Conservation (phyloP, 1,140 invertebrate species). For the Rhagoletis pomonella region DNA sequence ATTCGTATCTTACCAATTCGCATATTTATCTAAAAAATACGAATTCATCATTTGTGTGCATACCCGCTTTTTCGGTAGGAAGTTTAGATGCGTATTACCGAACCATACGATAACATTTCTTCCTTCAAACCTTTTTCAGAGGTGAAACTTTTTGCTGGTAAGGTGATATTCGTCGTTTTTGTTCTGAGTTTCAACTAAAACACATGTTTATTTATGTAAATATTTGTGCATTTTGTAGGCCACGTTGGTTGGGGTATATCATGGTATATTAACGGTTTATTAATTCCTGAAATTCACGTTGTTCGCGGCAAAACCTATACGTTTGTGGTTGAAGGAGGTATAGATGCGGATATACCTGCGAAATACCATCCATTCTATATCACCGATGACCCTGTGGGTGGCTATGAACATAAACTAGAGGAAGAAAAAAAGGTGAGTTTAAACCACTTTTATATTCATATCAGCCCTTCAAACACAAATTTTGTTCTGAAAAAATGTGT, state of each 20-base stretch:
- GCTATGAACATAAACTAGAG: slow-evolving; percentile 88
- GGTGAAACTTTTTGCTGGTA: too few species aligned
- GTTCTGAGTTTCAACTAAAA: too few species aligned
- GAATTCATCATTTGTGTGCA: too few species aligned
- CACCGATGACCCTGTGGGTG: slow-evolving; percentile 93
- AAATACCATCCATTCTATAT: slow-evolving; percentile 97
- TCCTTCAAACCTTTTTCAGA: too few species aligned
- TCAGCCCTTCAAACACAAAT: too few species aligned
- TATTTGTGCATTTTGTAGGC: slow-evolving; percentile 75
- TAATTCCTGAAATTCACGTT: slow-evolving; percentile 94
- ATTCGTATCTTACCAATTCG: too few species aligned
- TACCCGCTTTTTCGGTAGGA: too few species aligned
- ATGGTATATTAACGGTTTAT: slow-evolving; percentile 93
- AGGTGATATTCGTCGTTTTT: too few species aligned
- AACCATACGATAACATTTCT: too few species aligned
- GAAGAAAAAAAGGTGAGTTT: slow-evolving; percentile 85
- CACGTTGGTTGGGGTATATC: slow-evolving; percentile 95
- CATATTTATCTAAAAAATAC: too few species aligned
- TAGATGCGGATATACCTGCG: slow-evolving; percentile 84
- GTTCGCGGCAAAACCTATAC: slow-evolving; percentile 92
- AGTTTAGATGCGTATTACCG: too few species aligned
- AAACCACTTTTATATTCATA: background rate
- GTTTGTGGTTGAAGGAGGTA: slow-evolving; percentile 92
- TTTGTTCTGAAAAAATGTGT: too few species aligned
- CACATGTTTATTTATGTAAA: background rate